Conservation (phyloP, 2,888 invertebrate species). For the Saturnia pavonia region DNA sequence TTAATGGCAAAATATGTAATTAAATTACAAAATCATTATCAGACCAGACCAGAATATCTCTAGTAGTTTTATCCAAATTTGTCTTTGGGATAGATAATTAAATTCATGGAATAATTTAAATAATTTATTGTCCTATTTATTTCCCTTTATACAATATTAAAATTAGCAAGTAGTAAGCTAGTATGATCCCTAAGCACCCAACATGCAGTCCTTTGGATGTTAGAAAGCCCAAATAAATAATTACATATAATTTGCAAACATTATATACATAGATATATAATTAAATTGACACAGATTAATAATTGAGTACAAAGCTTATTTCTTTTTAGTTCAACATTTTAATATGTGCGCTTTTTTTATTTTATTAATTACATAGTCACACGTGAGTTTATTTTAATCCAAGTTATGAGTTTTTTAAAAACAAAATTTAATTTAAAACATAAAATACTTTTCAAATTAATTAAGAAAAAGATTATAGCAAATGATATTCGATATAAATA, state of each 20-base stretch:
- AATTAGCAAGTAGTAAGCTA: not conserved
- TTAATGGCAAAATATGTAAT: too few species aligned
- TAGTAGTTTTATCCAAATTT: too few species aligned
- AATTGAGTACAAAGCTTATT: not conserved
- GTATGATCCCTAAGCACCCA: not conserved
- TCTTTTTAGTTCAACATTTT: not conserved
- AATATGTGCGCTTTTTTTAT: not conserved
- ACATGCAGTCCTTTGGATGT: not conserved
- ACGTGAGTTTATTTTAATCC: not conserved
- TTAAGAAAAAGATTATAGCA: not conserved
- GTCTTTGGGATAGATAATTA: conserved; percentile 4
- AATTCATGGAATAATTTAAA: conserved; percentile 30
- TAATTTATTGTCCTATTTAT: conserved; percentile 46
- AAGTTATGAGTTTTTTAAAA: not conserved
- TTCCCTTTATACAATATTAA: conserved; percentile 31
- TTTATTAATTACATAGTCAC: not conserved
- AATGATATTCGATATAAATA: too few species aligned
- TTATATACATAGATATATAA: not conserved
- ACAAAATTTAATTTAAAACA: not conserved
- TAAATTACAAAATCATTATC: too few species aligned
- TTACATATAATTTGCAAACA: not conserved
- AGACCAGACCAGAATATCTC: too few species aligned
- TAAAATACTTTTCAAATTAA: not conserved
- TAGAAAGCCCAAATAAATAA: conserved; percentile 17
- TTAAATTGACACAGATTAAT: not conserved